Evolutionary conservation across 2,888 invertebrate genomes (phyloP), one percentile per base, ranked within the genome.

Genomic region (Arge pagana): DNA sequence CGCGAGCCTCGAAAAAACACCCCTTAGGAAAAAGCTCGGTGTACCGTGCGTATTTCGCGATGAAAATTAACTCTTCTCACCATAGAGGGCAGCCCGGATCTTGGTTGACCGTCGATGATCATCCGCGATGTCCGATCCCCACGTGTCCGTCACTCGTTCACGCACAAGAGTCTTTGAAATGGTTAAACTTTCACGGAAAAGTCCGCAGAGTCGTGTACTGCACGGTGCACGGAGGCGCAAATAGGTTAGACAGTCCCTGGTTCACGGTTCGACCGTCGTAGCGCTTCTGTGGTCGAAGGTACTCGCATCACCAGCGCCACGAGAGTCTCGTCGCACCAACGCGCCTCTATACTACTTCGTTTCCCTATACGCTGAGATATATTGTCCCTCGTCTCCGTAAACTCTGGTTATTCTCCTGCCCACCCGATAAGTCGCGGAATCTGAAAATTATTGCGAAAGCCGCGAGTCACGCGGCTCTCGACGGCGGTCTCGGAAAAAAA

Each of bases 161-260:
- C 45, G 35, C 45, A 45, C 45, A 28, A 30, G 4, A 19, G 19
- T 13, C 30, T 30, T 11, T 23, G 3, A 21, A 28, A 31, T 21
- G 16, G 26, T 13, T 30, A 15, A 30, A n/a, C 13, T 42, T 28
- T 35, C 23, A 23, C 45, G 33, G 6, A 16, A 33, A 35, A 45
- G 21, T 45, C 13, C 19, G 45, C 33, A 23, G 45, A 35, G 35
- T 45, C 45, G 45, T 45, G 45, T 33, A 33, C 45, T 33, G 16
- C 45, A 45, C 45, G 26, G 45, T 45, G 21, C 45, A 45, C 45
- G 45, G 28, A 45, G 33, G 33, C 45, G 45, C 45, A 45, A 45
- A 45, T 33, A 45, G 45, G 45, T 45, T 45, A 45, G 45, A 45
- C 33, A 23, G 21, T 31, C 24, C 15, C 33, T 33, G 33, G 31